Conservation (phyloP, 2,888 invertebrate genomes). For the Periphyllus acericola region DNA sequence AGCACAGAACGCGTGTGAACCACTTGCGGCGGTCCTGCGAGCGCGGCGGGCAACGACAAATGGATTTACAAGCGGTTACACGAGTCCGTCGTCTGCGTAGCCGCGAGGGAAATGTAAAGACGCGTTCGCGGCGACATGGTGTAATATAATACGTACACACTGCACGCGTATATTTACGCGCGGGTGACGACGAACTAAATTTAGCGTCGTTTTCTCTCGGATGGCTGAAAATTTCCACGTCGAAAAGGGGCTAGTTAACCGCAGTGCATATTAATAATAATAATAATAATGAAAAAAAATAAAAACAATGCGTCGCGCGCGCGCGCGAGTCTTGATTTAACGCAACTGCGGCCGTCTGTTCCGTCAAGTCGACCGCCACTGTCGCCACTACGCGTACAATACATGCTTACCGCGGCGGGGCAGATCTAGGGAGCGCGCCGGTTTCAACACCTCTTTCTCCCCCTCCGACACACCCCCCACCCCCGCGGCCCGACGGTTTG, state of each 20-base stretch:
- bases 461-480: background rate
- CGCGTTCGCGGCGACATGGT: too few relatives aligned
- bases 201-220: constrained; percentile 41
- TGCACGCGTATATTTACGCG: background rate
- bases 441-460: constrained; percentile 55
- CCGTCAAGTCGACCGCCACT: constrained; percentile 12
- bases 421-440: background rate
- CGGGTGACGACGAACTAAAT: constrained; percentile 36
- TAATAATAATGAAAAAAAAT: background rate
- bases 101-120: background rate
- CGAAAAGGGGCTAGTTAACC: constrained; percentile 56
- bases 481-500: constrained; percentile 6
- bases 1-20: constrained; percentile 35
- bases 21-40: constrained; percentile 6
- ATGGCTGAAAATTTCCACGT: constrained; percentile 15
- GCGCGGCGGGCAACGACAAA: constrained; percentile 50
- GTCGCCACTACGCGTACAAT: background rate
- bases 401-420: background rate
- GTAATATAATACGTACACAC: too few relatives aligned
- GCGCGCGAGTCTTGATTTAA: constrained; percentile 55
- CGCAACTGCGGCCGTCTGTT: constrained; percentile 50
- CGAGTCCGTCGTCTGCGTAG: background rate
- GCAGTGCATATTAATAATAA: background rate
- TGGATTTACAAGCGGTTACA: constrained; percentile 56
- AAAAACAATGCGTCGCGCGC: constrained; percentile 49